Evolutionary conservation across 2,888 invertebrate genomes (phyloP), one percentile per base, ranked within the genome.

Genomic region (Ethmia dodecea): DNA sequence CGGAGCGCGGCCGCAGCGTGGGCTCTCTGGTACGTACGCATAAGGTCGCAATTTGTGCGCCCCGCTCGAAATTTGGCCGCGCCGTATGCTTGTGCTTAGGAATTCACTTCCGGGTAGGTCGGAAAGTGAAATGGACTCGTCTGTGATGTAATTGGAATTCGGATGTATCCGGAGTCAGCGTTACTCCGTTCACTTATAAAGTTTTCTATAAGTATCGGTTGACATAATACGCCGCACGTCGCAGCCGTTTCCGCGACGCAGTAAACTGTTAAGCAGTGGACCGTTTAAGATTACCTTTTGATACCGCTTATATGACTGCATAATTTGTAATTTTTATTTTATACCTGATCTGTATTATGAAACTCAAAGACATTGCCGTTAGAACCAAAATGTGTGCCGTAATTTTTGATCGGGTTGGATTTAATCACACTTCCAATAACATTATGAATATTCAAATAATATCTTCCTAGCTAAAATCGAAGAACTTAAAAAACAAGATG

Each of bases 81-180:
- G 73, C 81, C 55, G 79, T 86, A 84, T 84, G 84, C 77, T 76
- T 73, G 70, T 69, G 79, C 86, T 84, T 77, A 83, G 83, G 86
- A 84, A 86, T 86, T 86, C 79, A 84, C 80, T 86, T 86, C 86
- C 86, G 86, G 86, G 86, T 84, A 74, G 77, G 78, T 81, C 86
- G 83, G 76, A 86, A 86, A 86, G 86, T 86, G 86, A 86, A 86
- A 84, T 84, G 83, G 84, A 71, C 79, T 80, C 77, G 80, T 84
- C 86, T 77, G 74, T 86, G 83, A 86, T 84, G 84, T 81, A 86
- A 86, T 86, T 78, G 86, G 84, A 86, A 84, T 86, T 83, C 77
- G 81, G 84, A 86, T 86, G 71, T 86, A 79, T 84, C 84, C 84
- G 86, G 80, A 81, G 75, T 79, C 76, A 66, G 68, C 66, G 74